phyloP scores from a whole-genome alignment of 1,140 invertebrate species.

The Microplitis demolitor region DNA sequence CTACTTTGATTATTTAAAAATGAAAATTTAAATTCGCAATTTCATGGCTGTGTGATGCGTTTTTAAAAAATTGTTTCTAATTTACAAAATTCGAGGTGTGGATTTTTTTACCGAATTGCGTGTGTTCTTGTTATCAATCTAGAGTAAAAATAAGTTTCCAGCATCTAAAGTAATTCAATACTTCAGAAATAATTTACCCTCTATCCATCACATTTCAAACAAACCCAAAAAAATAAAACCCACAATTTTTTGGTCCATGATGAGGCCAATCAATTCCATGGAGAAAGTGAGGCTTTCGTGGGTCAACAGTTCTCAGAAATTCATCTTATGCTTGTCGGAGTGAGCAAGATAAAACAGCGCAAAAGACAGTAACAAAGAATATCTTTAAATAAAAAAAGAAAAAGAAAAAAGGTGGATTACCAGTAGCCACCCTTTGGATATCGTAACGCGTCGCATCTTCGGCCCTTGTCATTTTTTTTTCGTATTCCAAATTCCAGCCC shows the following conservation, averaged over 20 bases:
- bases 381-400: background rate
- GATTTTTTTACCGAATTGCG: no score
- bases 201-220: no score
- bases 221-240: background rate
- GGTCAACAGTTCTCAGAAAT: background rate
- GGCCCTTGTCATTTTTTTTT: background rate
- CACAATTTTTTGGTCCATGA: background rate
- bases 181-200: no score
- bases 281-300: background rate
- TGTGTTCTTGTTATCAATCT: no score
- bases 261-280: conserved; percentile 12
- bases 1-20: no score
- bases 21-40: no score
- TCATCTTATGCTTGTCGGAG: background rate
- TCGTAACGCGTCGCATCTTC: background rate
- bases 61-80: no score
- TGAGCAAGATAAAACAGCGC: background rate
- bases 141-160: no score
- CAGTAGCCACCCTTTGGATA: background rate
- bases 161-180: no score
- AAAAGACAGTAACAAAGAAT: background rate
- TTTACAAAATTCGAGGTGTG: no score
- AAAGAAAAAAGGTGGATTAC: conserved; percentile 16
- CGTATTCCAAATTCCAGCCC: background rate
- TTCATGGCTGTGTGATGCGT: no score